Evolutionary conservation across 2,888 invertebrate species (phyloP).

Genomic region (Synanthedon vespiformis): DNA sequence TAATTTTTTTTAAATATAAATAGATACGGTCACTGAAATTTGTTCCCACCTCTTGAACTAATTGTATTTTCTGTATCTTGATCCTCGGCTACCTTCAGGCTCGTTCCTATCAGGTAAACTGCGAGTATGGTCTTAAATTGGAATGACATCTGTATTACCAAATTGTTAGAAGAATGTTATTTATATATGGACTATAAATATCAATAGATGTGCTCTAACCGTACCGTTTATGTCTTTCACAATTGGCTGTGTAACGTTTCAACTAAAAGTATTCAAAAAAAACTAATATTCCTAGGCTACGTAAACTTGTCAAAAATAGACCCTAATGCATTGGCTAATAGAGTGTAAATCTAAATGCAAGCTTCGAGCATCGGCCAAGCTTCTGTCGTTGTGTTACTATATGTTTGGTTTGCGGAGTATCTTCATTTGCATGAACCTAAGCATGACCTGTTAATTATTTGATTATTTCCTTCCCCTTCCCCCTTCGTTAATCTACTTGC

Average conservation of each 20-base stretch:
- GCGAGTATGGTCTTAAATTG: conserved; percentile 56
- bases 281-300: neutral
- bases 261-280: neutral
- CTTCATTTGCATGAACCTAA: conserved; percentile 65
- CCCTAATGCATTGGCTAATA: conserved; percentile 47
- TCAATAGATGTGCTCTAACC: conserved; percentile 56
- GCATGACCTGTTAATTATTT: conserved; percentile 49
- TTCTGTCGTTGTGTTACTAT: conserved; percentile 56
- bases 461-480: conserved; percentile 37
- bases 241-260: conserved; percentile 46
- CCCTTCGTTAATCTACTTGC: conserved; percentile 36
- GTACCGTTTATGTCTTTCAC: conserved; percentile 30
- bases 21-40: neutral
- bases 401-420: conserved; percentile 61
- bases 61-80: conserved; percentile 68
- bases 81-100: conserved; percentile 82
- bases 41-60: conserved; percentile 53
- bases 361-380: conserved; percentile 57
- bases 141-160: conserved; percentile 67
- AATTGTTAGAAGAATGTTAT: conserved; percentile 60
- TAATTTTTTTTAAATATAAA: conserved; percentile 4
- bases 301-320: conserved; percentile 28
- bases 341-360: conserved; percentile 33
- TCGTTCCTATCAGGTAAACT: conserved; percentile 89
- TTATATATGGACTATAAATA: conserved; percentile 34